Percentiles rank a stretch among this genome's conserved stretches.
Evolutionary conservation across 2,888 invertebrate species (phyloP).

Genomic region (Sphinx pinastri): DNA sequence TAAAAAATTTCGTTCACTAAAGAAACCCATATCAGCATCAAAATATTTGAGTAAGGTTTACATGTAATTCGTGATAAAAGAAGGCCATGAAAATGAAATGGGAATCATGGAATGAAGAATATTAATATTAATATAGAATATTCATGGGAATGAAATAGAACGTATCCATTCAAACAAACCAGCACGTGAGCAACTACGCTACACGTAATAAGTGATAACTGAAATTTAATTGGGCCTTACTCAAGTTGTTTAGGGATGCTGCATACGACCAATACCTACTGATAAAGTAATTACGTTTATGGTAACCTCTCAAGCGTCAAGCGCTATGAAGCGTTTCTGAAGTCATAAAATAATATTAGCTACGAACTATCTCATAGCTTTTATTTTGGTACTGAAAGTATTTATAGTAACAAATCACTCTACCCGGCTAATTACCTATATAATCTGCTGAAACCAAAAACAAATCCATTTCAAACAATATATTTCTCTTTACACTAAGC

Average conservation of each 20-base stretch:
- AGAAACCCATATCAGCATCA: no score
- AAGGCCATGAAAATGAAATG: no score
- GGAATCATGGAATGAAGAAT: no score
- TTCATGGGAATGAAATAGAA: no score
- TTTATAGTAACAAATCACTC: not conserved
- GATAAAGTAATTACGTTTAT: not conserved
- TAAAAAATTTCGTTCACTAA: no score
- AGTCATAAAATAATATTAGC: constrained; percentile 12
- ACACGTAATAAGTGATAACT: not conserved
- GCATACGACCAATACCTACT: no score
- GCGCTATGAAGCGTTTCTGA: not conserved
- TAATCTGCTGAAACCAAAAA: not conserved
- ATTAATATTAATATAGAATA: no score
- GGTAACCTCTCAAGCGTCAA: not conserved
- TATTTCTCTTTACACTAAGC: not conserved
- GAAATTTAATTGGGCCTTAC: not conserved
- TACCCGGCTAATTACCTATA: not conserved
- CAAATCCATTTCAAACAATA: not conserved
- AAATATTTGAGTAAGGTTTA: no score
- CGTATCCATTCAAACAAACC: no score
- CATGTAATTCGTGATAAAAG: no score
- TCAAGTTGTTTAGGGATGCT: not conserved
- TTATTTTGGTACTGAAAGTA: constrained; percentile 1
- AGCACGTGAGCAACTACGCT: no score
- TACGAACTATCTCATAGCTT: not conserved